Evolutionary conservation across 2,797 vertebrate species (phyloP).

Genomic region (Gadopsis bispinosus): DNA sequence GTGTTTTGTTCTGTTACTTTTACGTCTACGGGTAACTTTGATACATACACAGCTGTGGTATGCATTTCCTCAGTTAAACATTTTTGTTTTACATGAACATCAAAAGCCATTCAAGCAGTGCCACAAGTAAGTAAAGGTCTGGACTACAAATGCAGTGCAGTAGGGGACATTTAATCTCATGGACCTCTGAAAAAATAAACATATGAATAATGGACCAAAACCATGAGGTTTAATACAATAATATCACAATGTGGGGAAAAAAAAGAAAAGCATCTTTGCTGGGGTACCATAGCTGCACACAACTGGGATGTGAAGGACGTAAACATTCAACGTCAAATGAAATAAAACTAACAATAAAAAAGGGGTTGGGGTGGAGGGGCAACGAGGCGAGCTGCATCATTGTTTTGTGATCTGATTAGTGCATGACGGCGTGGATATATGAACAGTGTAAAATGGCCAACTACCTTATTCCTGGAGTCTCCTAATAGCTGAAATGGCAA

Average conservation of each 20-base stretch:
- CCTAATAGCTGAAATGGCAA: conserved; percentile 96
- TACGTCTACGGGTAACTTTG: background rate
- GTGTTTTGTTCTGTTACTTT: background rate
- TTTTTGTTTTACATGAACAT: background rate
- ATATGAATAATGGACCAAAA: conserved; percentile 19
- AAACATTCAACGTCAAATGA: conserved; percentile 33
- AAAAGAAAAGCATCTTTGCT: background rate
- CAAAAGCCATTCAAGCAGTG: conserved; percentile 53
- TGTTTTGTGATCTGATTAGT: conserved; percentile 61
- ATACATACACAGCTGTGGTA: background rate
- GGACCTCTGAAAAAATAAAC: conserved; percentile 1
- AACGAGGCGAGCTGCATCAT: conserved; percentile 50
- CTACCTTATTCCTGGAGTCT: conserved; percentile 99
- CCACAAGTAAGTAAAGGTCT: conserved; percentile 21
- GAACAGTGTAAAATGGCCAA: conserved; percentile 84
- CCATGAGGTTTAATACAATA: conserved; percentile 22
- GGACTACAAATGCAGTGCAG: conserved; percentile 35
- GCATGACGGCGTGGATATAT: conserved; percentile 70
- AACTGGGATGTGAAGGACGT: conserved; percentile 31
- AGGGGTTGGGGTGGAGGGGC: background rate
- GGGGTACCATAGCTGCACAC: conserved; percentile 14
- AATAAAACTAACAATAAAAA: background rate
- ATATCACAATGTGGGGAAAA: conserved; percentile 14
- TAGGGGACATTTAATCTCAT: background rate
- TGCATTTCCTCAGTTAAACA: background rate